Base-by-base conservation (phyloP, 2,888 invertebrate species). In the Trichopria drosophilae region DNA sequence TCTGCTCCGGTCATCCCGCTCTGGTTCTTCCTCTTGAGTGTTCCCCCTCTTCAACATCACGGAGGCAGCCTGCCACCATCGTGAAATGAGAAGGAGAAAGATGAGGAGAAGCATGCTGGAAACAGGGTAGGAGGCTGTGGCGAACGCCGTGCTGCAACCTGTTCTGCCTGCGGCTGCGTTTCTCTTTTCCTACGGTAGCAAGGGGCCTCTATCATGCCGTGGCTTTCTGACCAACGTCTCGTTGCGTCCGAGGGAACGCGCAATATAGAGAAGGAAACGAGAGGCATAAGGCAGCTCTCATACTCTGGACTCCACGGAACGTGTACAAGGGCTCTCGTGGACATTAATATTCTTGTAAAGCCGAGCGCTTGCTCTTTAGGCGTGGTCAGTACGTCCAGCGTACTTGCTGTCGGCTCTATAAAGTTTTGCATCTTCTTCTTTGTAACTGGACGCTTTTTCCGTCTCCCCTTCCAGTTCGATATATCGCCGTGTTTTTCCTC, bases 101-200 rank as follows among this genome's bases (percentile, higher is more conserved):
- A 49, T 40, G 13, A 26, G 34, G 40, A 35, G 42, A 4, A n/a
- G n/a, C n/a, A n/a, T 32, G 10, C 6, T 6, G 37, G 22, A 4
- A 13, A 10, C 12, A 19, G 12, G 5, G 39, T 20, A 26, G 31
- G 31, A 37, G 35, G 41, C 28, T 48, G 53, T 26, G 40, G 54
- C 45, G 55, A 51, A 59, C 57, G 56, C 59, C 56, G 31, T 43
- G 41, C 53, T 57, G 62, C 64, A 68, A 69, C 69, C 69, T 69
- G 69, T 65, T 68, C 64, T 62, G 67, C 68, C 66, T 54, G 61
- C 55, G 66, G 67, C 67, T 48, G 60, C 57, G 64, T 67, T 65
- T 66, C 66, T 67, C 68, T 62, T 66, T 67, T 66, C 60, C 64
- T 64, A 67, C 66, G 58, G 67, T 66, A 66, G 66, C 65, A 61